Base-by-base conservation (phyloP, 2,797 vertebrate species). In the Dryobates pubescens region DNA sequence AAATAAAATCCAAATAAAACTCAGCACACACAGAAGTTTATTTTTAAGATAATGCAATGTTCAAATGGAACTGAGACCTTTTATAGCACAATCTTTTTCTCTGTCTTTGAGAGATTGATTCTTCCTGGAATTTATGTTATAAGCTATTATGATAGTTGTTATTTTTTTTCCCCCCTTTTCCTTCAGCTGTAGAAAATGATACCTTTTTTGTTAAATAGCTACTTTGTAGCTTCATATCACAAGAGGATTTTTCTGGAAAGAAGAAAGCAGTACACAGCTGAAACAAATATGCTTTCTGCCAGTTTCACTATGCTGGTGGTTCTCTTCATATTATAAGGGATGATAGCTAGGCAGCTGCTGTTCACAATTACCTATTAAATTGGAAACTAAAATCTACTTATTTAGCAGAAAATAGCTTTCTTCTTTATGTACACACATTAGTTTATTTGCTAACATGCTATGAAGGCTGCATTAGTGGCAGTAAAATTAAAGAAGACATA, bases 401-500 rank as follows among this genome's bases (percentile, higher is more conserved):
- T 68, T 71, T 88, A 70, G 49, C 26, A 76, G 54, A 91, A 89
- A 88, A 73, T 74, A 73, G 29, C 79, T 85, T 82, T 69, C 63
- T 75, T 69, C 73, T 73, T 73, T 92, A 61, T 59, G 32, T 63
- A 64, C 14, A 62, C 63, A 64, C 17, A 56, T 82, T 79, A 63
- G 34, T 86, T 70, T 87, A 58, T 89, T 88, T 89, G 62, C 84
- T 92, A 77, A 85, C 38, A 53, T 34, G 74, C 70, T n/a, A 22
- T 57, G 80, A 91, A 83, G 49, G 41, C 34, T 91, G 20, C 29
- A 56, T 88, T 86, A 74, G 61, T 68, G 27, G n/a, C 58, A 74
- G 62, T 64, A 71, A 72, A 92, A 86, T 79, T 89, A 36, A 83
- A 70, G 53, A 91, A 14, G 34, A 82, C 94, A 91, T 77, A 88